These are phyloP conservation scores for Halotydeus destructor DNA, from an alignment of 1,140 invertebrate species.

Conservation along the genomic window DNA sequence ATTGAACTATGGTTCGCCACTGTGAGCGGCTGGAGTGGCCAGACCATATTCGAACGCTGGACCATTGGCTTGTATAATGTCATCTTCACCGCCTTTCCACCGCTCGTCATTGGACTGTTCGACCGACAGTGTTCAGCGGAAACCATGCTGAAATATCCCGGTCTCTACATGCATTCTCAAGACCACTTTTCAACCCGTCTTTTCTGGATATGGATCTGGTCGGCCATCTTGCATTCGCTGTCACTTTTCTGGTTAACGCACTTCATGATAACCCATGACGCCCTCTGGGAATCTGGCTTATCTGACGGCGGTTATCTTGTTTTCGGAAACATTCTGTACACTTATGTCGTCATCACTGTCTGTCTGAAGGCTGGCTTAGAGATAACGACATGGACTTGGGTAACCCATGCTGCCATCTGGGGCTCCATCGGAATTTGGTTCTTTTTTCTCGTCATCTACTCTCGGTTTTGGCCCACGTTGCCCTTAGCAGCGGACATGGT, in stretches of 20 bases:
- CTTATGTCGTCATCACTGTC: slow-evolving; percentile 91
- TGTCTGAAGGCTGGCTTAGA: slow-evolving; percentile 91
- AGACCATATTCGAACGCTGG: slow-evolving; percentile 96
- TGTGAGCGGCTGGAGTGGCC: slow-evolving; percentile 91
- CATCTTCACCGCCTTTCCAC: slow-evolving; percentile 81
- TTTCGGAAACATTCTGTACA: slow-evolving; percentile 89
- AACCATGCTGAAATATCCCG: slow-evolving; percentile 71
- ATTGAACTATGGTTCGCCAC: slow-evolving; percentile 98
- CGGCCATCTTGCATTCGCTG: slow-evolving; percentile 79
- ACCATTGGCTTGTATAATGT: slow-evolving; percentile 95
- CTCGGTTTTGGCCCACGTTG: slow-evolving; percentile 67
- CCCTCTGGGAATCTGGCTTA: slow-evolving; percentile 62
- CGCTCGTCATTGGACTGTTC: slow-evolving; percentile 80
- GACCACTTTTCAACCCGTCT: slow-evolving; percentile 30
- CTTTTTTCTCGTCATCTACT: slow-evolving; percentile 70
- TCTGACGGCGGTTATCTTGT: slow-evolving; percentile 74
- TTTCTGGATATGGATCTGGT: slow-evolving; percentile 92
- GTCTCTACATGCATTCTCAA: slow-evolving; percentile 45
- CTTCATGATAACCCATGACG: slow-evolving; percentile 44
- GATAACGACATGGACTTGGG: slow-evolving; percentile 88
- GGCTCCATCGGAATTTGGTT: slow-evolving; percentile 89
- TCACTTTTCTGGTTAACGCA: slow-evolving; percentile 86
- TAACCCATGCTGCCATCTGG: slow-evolving; percentile 90
- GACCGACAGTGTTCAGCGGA: slow-evolving; percentile 85
- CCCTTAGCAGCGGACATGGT: slow-evolving; percentile 77